Conservation (phyloP, 2,113 vertebrate species). For the Athene cunicularia region DNA sequence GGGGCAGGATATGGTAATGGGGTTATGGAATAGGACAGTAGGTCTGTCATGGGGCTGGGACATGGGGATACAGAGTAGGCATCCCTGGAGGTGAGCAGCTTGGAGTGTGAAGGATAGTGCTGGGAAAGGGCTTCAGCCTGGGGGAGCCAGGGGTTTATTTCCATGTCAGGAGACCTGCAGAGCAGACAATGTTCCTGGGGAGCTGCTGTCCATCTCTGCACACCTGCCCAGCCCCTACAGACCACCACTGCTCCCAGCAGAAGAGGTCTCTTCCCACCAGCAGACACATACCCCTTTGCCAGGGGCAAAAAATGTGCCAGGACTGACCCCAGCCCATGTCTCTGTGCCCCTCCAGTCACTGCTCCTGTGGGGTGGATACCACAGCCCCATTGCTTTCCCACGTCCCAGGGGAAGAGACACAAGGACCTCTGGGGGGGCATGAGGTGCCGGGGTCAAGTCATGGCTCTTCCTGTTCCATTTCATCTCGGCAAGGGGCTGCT, state of each 20-base stretch:
- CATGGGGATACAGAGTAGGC: accelerated
- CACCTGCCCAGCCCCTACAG: accelerated
- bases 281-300: neutral
- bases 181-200: neutral
- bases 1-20: neutral
- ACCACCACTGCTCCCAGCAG: neutral
- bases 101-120: neutral
- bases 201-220: neutral
- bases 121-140: neutral
- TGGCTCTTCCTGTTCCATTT: accelerated
- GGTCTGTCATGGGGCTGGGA: neutral
- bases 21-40: neutral
- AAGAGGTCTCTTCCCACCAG: neutral
- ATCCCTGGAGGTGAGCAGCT: neutral
- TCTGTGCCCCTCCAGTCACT: neutral
- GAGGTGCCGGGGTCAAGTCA: neutral
- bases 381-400: neutral
- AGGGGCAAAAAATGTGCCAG: neutral
- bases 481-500: neutral
- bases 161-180: neutral
- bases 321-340: neutral
- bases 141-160: neutral
- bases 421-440: neutral
- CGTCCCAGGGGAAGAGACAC: accelerated
- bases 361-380: neutral